Evolutionary conservation across 2,113 vertebrate genomes (phyloP).

Genomic region (Sylvietta virens): DNA sequence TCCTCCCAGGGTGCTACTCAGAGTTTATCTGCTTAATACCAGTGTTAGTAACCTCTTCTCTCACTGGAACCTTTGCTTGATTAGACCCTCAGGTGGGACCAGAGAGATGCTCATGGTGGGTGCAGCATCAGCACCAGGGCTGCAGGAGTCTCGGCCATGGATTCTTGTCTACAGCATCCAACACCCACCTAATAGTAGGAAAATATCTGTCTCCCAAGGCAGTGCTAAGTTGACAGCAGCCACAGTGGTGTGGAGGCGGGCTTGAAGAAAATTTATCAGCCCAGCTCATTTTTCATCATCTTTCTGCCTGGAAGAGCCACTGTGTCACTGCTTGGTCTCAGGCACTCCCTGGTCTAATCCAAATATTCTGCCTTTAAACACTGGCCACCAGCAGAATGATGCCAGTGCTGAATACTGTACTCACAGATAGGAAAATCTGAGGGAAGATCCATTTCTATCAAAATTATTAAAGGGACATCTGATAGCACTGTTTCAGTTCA

Average conservation of each 20-base stretch:
- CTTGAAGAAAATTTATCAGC: neutral
- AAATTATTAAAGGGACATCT: conserved; percentile 34
- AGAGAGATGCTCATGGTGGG: neutral
- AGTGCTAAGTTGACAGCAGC: neutral
- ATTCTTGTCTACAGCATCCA: neutral
- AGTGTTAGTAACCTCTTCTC: neutral
- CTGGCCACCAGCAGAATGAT: neutral
- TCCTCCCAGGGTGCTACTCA: neutral
- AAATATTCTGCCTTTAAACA: neutral
- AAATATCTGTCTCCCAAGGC: neutral
- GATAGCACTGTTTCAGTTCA: neutral
- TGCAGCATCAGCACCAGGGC: neutral
- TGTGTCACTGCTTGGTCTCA: neutral
- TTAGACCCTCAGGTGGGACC: neutral
- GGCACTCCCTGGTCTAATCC: neutral
- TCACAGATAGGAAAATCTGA: neutral
- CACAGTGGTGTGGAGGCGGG: neutral
- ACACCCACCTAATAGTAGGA: neutral
- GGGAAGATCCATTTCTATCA: neutral
- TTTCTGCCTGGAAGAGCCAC: neutral
- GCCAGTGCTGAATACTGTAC: neutral
- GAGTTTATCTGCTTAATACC: neutral
- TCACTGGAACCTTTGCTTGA: neutral
- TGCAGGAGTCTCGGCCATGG: neutral
- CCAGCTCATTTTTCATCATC: neutral